Percentiles rank a stretch among this genome's conserved stretches.
Evolutionary conservation across 2,888 invertebrate genomes (phyloP).

Genomic region (Lasioglossum marginatum): DNA sequence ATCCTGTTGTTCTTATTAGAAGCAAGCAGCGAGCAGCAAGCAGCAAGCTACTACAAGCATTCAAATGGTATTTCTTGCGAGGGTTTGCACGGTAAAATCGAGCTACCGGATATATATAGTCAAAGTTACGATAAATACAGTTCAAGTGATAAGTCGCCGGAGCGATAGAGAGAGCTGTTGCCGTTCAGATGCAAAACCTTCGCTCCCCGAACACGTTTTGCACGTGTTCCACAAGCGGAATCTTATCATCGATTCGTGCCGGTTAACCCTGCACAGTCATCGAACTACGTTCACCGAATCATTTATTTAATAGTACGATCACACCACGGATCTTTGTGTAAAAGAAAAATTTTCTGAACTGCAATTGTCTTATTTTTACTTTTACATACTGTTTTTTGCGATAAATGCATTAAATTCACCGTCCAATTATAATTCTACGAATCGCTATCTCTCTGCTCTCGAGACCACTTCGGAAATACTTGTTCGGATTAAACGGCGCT

Average conservation of each 20-base stretch:
- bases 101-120: not conserved
- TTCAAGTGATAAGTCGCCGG: slow-evolving; percentile 50
- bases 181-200: slow-evolving; percentile 34
- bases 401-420: not conserved
- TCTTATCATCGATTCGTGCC: slow-evolving; percentile 23
- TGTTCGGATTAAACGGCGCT: not conserved
- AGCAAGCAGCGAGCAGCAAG: not conserved
- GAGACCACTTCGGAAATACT: not conserved
- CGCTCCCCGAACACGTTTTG: slow-evolving; percentile 44
- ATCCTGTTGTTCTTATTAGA: slow-evolving; percentile 34
- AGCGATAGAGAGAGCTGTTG: slow-evolving; percentile 35
- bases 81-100: slow-evolving; percentile 24
- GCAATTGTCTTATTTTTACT: not conserved
- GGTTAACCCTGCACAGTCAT: not conserved
- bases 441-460: not conserved
- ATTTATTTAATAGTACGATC: not conserved
- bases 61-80: slow-evolving; percentile 33
- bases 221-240: not conserved
- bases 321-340: rapidly evolving
- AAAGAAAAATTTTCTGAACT: not conserved
- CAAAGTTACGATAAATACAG: slow-evolving; percentile 42
- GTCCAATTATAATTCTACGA: not conserved
- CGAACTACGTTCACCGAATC: not conserved
- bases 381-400: rapidly evolving
- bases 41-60: slow-evolving; percentile 4